Evolutionary conservation across 1,140 invertebrate genomes (phyloP).

Genomic region (Hydropsyche tenuis): DNA sequence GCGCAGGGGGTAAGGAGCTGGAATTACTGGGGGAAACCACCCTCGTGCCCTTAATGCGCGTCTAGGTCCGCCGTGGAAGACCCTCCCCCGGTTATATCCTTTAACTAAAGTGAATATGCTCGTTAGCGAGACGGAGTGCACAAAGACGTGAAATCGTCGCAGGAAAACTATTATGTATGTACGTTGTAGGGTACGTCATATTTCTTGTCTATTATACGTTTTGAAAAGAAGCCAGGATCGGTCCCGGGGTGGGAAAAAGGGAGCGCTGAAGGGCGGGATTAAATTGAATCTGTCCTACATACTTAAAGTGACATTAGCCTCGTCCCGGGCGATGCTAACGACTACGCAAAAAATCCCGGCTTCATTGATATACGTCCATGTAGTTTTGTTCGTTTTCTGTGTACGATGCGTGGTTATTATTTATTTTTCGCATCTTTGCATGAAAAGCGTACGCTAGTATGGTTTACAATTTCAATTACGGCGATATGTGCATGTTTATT

Average conservation of each 20-base stretch:
- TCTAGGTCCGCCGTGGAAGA: not conserved
- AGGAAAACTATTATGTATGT: not conserved
- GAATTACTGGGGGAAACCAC: slow-evolving; percentile 14
- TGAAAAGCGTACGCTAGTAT: no score
- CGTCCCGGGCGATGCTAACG: not conserved
- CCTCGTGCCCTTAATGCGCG: not conserved
- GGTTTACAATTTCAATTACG: no score
- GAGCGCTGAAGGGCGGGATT: not conserved
- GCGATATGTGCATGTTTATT: no score
- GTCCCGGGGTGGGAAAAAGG: slow-evolving; percentile 10
- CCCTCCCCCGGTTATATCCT: slow-evolving; percentile 15
- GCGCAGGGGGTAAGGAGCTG: not conserved
- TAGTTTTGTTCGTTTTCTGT: no score
- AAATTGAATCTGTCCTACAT: slow-evolving; percentile 6
- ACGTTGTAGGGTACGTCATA: slow-evolving; percentile 21
- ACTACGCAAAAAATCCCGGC: not conserved
- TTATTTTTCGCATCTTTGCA: no score
- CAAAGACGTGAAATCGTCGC: slow-evolving; percentile 25
- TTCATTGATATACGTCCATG: not conserved
- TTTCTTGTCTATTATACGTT: slow-evolving; percentile 21
- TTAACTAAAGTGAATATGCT: slow-evolving; percentile 28
- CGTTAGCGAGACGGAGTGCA: slow-evolving; percentile 21
- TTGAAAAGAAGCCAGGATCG: slow-evolving; percentile 1
- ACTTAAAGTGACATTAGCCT: no score
- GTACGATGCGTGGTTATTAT: no score